A percentile compares a stretch with the other conserved stretches of the same genome.
Conservation (phyloP, 2,113 vertebrate species). For the Actenoides lindsayi region DNA sequence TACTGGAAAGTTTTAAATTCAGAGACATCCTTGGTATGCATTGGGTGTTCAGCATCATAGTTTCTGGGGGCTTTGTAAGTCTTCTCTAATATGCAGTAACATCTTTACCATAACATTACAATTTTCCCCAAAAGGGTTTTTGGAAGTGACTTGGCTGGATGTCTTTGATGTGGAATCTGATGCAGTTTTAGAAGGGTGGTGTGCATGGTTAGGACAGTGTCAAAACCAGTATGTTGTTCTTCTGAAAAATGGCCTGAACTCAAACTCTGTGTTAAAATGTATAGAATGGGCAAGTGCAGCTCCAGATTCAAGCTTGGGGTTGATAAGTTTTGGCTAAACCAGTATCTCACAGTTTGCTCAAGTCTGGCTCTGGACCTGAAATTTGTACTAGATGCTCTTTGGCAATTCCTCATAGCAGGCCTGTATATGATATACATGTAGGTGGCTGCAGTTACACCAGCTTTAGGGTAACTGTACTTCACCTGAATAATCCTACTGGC, state of each 20-base stretch:
- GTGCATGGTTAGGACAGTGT: neutral
- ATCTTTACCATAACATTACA: neutral
- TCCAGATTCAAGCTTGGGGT: neutral
- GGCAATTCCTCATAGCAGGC: neutral
- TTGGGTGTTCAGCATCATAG: neutral
- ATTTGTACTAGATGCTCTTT: neutral
- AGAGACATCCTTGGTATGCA: neutral
- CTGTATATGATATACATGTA: neutral
- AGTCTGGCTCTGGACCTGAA: neutral
- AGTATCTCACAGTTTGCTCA: neutral
- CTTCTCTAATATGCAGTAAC: conserved; percentile 13
- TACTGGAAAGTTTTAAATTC: conserved; percentile 8
- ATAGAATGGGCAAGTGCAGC: neutral
- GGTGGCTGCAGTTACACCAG: neutral
- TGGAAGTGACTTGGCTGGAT: neutral
- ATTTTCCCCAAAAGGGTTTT: neutral
- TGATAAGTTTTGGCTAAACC: neutral
- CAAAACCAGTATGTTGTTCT: neutral
- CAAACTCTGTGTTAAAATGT: neutral
- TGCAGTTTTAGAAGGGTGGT: neutral
- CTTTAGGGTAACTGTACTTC: neutral
- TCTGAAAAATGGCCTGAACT: neutral
- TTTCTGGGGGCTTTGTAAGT: conserved; percentile 17
- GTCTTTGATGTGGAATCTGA: neutral
- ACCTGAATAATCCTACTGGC: neutral